Evolutionary conservation across 2,797 vertebrate genomes (phyloP).

Genomic region (Austrolebias charrua): DNA sequence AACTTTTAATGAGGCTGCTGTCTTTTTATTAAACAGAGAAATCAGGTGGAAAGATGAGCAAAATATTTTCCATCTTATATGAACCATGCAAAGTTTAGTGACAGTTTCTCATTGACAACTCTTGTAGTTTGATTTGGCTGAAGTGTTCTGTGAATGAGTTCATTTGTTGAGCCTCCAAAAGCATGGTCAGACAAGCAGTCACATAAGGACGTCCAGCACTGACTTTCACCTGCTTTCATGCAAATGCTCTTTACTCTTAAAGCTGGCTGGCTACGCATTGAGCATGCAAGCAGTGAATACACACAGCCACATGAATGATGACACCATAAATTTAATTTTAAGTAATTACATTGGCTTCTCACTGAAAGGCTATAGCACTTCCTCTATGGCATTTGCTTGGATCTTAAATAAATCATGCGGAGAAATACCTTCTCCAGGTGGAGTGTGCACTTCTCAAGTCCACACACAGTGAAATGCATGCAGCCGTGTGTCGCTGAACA

Average conservation of each 20-base stretch:
- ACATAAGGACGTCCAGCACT: conserved; percentile 29
- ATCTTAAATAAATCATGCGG: conserved; percentile 17
- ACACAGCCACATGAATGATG: conserved; percentile 4
- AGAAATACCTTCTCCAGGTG: conserved; percentile 46
- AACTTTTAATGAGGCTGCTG: conserved; percentile 46
- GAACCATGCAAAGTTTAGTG: conserved; percentile 34
- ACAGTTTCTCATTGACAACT: conserved; percentile 5
- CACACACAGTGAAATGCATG: conserved; percentile 1
- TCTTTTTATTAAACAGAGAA: too few species aligned
- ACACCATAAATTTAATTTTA: conserved; percentile 21
- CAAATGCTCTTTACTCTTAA: too few species aligned
- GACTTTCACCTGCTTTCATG: conserved; percentile 32
- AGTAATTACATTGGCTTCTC: conserved; percentile 22
- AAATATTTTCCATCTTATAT: conserved; percentile 22
- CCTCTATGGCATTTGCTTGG: conserved; percentile 53
- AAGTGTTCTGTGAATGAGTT: conserved; percentile 12
- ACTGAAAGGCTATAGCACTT: conserved; percentile 15
- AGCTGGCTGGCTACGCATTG: not conserved
- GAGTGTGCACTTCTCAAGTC: conserved; percentile 9
- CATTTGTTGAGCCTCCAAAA: conserved; percentile 17
- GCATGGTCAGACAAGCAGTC: conserved; percentile 31
- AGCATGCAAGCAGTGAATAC: conserved; percentile 1
- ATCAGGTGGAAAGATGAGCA: conserved; percentile 27
- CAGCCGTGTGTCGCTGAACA: conserved; percentile 38
- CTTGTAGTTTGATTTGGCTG: conserved; percentile 10